Conservation (phyloP, 2,888 invertebrate genomes). For the Hemithea aestivaria region DNA sequence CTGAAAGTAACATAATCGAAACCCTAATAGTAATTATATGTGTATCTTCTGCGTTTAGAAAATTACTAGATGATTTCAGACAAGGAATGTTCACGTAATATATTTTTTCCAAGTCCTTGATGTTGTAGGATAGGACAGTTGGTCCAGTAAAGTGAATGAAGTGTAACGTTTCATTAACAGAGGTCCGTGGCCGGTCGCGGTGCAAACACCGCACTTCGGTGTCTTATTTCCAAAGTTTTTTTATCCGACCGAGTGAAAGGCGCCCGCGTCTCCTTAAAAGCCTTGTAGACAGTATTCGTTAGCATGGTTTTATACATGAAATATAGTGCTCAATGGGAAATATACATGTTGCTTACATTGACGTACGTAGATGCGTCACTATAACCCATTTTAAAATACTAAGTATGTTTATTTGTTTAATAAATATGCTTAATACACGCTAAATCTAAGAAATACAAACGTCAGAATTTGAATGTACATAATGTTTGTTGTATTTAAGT, state of each 20-base stretch:
- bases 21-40: neutral
- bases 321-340: conserved; percentile 49
- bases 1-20: no score
- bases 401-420: no score
- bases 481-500: no score
- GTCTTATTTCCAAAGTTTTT: conserved; percentile 64
- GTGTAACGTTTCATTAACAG: conserved; percentile 67
- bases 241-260: conserved; percentile 66
- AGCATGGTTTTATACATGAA: conserved; percentile 52
- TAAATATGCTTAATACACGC: no score
- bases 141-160: conserved; percentile 62
- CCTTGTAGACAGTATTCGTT: conserved; percentile 66
- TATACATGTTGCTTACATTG: conserved; percentile 15
- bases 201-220: conserved; percentile 62
- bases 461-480: no score
- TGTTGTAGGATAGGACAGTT: conserved; percentile 41
- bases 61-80: no score
- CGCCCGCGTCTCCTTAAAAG: conserved; percentile 68
- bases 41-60: conserved; percentile 1
- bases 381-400: no score
- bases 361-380: no score
- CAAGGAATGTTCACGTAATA: conserved; percentile 13
- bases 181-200: conserved; percentile 43
- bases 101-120: conserved; percentile 31
- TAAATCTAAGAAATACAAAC: no score